Evolutionary conservation across 2,797 vertebrate genomes (phyloP).

Genomic region (Cetoscarus ocellatus): DNA sequence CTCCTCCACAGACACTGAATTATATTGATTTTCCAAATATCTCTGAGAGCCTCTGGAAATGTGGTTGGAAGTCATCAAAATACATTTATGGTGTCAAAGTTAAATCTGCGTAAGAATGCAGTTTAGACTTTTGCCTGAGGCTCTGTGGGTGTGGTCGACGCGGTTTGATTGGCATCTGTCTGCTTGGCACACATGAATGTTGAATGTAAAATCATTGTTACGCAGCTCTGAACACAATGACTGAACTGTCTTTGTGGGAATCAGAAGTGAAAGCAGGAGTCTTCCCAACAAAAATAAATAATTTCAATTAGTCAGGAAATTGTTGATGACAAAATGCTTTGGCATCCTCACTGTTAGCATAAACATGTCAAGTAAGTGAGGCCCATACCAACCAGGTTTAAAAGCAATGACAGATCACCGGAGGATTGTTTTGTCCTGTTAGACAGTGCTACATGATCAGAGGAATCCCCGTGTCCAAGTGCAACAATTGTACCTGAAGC

Average conservation of each 20-base stretch:
- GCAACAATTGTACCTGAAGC: no score
- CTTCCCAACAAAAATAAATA: not conserved
- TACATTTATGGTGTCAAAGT: not conserved
- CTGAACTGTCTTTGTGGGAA: not conserved
- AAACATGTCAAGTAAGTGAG: not conserved
- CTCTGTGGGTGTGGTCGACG: not conserved
- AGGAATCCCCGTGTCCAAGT: no score
- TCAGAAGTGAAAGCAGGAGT: not conserved
- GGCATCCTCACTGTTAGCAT: not conserved
- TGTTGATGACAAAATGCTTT: not conserved
- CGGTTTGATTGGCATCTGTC: not conserved
- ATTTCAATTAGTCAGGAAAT: not conserved
- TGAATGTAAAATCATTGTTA: not conserved
- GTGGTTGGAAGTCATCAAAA: not conserved
- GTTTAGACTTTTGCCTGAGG: not conserved
- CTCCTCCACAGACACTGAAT: slow-evolving; percentile 24
- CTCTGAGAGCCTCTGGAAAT: slow-evolving; percentile 7
- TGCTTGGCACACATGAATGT: not conserved
- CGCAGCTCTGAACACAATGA: not conserved
- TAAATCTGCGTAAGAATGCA: not conserved
- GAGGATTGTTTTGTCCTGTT: no score
- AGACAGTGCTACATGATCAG: no score
- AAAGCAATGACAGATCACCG: no score
- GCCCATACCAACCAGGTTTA: no score
- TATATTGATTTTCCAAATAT: slow-evolving; percentile 19